Evolutionary conservation across 2,888 invertebrate species (phyloP), one percentile per base, ranked within the genome.

Genomic region (Diadegma fenestrale): DNA sequence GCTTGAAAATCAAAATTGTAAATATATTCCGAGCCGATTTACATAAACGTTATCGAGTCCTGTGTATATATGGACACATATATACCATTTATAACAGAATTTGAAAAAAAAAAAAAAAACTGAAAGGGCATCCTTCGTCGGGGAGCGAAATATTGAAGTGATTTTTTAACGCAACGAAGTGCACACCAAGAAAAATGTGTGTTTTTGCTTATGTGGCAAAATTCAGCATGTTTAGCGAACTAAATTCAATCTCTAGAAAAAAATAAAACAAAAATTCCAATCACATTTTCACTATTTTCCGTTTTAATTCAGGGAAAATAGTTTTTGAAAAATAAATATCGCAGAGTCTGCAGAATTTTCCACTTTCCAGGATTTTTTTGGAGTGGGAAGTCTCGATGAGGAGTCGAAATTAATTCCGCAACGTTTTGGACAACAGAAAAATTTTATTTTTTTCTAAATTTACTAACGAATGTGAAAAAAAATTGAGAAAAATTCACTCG

Each of bases 1-100:
- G 54, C 22, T 26, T 54, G 1, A 26, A 63, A 71, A 77, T 77
- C 71, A 82, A 72, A 77, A 77, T 77, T 82, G 51, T 71, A 82
- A 82, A 77, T 77, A 54, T 72, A 81, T 82, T 77, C 81, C 64
- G 75, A 72, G 61, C 76, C 48, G 51, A 82, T 84, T 77, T 84
- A 58, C 82, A 79, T 80, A 80, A 82, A 86, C 75, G 80, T 77
- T 71, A 63, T 71, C 64, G 30, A 63, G 54, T 54, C 2, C 17
- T 1, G 19, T 22, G 51, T 63, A 14, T 69, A 54, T 68, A 77
- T 19, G 43, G n/a, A 58, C 22, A 64, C n/a, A n/a, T n/a, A n/a
- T n/a, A n/a, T n/a, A 63, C 43, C 30, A 30, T 63, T 63, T 51
- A 48, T 77, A 68, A 77, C 58, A 45, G 48, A 61, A 51, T n/a